Evolutionary conservation across 2,888 invertebrate genomes (phyloP).

Genomic region (Lydus trimaculatus): DNA sequence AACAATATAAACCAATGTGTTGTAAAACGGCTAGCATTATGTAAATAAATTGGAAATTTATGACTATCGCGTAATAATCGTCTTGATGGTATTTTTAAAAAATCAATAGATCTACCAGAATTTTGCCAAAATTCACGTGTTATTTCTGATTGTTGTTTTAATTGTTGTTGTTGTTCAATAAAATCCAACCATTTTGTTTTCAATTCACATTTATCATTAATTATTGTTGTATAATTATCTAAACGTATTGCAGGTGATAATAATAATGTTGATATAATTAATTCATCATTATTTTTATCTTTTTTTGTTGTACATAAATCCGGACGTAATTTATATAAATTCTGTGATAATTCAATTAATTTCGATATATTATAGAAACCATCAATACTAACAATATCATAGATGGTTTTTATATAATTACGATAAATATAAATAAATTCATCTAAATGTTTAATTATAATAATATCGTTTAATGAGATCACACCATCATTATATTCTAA

Average conservation of each 20-base stretch:
- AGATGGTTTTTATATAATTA: constrained; percentile 74
- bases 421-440: constrained; percentile 76
- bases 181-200: constrained; percentile 69
- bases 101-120: constrained; percentile 68
- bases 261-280: constrained; percentile 67
- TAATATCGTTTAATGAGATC: constrained; percentile 71
- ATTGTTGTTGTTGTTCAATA: constrained; percentile 69
- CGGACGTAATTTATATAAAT: constrained; percentile 49
- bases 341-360: constrained; percentile 68
- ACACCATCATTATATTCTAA: constrained; percentile 74
- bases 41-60: constrained; percentile 71
- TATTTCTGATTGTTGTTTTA: constrained; percentile 70
- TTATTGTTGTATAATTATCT: constrained; percentile 69
- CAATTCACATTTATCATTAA: constrained; percentile 65
- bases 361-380: constrained; percentile 73
- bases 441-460: constrained; percentile 73
- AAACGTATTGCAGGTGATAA: constrained; percentile 69
- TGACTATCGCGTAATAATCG: constrained; percentile 82
- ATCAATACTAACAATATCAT: constrained; percentile 76
- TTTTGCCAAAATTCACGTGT: constrained; percentile 80
- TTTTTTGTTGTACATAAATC: constrained; percentile 46
- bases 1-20: constrained; percentile 83
- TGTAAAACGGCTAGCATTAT: constrained; percentile 76
- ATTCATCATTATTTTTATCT: constrained; percentile 63
- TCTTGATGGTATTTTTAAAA: constrained; percentile 70